These are phyloP conservation scores for Temnothorax nylanderi DNA, from an alignment of 1,140 invertebrate species.

Conservation along the genomic window DNA sequence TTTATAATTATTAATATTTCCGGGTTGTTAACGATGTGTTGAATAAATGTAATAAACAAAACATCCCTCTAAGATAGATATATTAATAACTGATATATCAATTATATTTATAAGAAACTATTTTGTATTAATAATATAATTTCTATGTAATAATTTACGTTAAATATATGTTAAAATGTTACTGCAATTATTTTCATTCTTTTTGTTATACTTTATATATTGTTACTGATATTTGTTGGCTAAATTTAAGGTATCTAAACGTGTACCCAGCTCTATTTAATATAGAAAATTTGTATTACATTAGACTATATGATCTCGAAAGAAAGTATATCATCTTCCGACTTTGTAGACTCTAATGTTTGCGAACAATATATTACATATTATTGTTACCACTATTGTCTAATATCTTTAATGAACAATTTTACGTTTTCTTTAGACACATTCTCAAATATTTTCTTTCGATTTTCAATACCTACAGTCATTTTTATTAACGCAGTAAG, in stretches of 20 bases:
- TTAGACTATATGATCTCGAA: not conserved
- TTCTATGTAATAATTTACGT: not conserved
- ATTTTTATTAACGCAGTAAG: not conserved
- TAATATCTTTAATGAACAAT: too few relatives aligned
- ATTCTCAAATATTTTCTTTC: not conserved
- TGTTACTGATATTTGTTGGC: not conserved
- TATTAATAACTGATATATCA: not conserved
- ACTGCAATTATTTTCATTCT: not conserved
- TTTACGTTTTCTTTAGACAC: too few relatives aligned
- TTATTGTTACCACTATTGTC: too few relatives aligned
- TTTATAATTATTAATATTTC: conserved; percentile 18
- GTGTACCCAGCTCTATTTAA: not conserved
- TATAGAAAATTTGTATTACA: not conserved
- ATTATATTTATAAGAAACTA: not conserved
- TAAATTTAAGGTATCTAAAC: not conserved
- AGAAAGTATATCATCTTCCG: not conserved
- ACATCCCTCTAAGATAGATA: not conserved
- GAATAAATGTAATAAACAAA: not conserved
- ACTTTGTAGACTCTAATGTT: not conserved
- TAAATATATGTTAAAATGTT: not conserved
- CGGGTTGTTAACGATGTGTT: not conserved
- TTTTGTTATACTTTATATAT: not conserved
- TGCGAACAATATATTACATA: too few relatives aligned
- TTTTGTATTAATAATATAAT: not conserved
- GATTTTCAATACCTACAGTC: not conserved